Evolutionary conservation across 2,113 vertebrate genomes (phyloP).

Genomic region (Turdus rufiventris): DNA sequence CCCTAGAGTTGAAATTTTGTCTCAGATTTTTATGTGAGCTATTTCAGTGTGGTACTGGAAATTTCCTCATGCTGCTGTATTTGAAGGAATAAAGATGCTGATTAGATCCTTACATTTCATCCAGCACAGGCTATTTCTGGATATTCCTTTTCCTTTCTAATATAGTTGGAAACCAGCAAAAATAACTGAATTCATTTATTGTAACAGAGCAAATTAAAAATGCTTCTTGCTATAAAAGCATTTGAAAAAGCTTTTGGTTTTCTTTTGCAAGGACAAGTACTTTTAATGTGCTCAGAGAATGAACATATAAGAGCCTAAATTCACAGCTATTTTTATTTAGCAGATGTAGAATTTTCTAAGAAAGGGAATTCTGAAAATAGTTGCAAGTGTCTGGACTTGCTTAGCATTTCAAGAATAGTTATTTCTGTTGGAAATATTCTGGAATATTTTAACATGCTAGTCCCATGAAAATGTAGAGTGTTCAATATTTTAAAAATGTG

Average conservation of each 20-base stretch:
- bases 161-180: background rate
- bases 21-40: background rate
- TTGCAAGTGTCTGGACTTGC: background rate
- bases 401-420: background rate
- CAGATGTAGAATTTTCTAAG: background rate
- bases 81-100: background rate
- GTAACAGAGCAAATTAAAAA: background rate
- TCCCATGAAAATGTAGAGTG: background rate
- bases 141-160: background rate
- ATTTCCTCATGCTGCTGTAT: background rate
- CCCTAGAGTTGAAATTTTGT: background rate
- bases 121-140: background rate
- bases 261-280: background rate
- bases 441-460: background rate
- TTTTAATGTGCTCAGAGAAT: background rate
- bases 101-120: background rate
- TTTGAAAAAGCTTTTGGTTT: background rate
- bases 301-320: background rate
- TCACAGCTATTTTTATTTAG: slow-evolving; percentile 12
- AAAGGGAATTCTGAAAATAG: slow-evolving; percentile 13
- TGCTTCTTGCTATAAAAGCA: background rate
- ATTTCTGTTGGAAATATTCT: background rate
- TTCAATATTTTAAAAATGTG: background rate
- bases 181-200: background rate
- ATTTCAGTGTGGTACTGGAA: background rate